Percentiles rank a stretch among this genome's conserved stretches.
Evolutionary conservation across 2,797 vertebrate species (phyloP).

Genomic region (Notolepis coatsorum): DNA sequence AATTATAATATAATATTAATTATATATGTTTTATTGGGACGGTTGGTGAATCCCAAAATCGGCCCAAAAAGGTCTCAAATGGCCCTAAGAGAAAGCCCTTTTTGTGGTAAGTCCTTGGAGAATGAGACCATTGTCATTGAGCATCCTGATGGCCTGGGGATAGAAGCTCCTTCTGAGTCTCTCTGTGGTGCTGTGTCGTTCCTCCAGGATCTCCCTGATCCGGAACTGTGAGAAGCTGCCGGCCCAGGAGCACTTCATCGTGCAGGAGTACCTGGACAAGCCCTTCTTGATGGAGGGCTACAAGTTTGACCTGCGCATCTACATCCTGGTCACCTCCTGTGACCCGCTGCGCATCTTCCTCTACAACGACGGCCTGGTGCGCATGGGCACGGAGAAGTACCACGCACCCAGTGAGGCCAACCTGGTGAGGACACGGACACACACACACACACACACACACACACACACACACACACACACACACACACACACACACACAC

Average conservation of each 20-base stretch:
- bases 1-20: too few relatives aligned
- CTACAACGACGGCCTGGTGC: constrained; percentile 96
- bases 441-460: background rate
- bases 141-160: too few relatives aligned
- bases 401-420: constrained; percentile 94
- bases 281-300: constrained; percentile 98
- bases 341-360: constrained; percentile 97
- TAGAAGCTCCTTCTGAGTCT: too few relatives aligned
- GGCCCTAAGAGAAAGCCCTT: too few relatives aligned
- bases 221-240: constrained; percentile 97
- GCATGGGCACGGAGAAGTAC: constrained; percentile 99
- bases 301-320: constrained; percentile 98
- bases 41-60: too few relatives aligned
- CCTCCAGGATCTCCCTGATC: constrained; percentile 95
- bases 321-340: constrained; percentile 97
- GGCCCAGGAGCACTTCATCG: constrained; percentile 96
- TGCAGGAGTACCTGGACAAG: constrained; percentile 98
- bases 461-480: background rate
- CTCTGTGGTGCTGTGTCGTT: too few relatives aligned
- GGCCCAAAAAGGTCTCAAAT: too few relatives aligned
- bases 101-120: too few relatives aligned
- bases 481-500: background rate
- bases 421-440: constrained; percentile 87
- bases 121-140: too few relatives aligned
- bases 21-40: too few relatives aligned